Evolutionary conservation across 2,888 invertebrate species (phyloP).

Genomic region (Drosophila birchii): DNA sequence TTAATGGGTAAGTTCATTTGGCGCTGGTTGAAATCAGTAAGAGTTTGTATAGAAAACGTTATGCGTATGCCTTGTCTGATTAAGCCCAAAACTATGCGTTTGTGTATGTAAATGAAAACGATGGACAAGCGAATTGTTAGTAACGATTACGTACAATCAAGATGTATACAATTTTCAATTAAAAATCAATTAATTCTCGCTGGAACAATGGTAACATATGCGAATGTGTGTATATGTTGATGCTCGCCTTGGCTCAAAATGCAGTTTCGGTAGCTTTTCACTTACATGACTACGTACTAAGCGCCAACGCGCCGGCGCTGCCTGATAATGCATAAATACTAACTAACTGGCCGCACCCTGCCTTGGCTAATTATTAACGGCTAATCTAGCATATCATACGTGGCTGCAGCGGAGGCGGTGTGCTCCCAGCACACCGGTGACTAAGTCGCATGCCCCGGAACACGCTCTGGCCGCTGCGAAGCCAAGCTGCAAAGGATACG

Average conservation of each 20-base stretch:
- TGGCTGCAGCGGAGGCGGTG: constrained; percentile 52
- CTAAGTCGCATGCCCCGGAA: constrained; percentile 63
- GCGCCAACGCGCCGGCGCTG: constrained; percentile 37
- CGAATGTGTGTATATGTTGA: constrained; percentile 42
- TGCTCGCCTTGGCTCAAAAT: constrained; percentile 61
- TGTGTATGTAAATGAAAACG: constrained; percentile 28
- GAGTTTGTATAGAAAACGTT: constrained; percentile 59
- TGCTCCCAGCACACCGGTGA: constrained; percentile 60
- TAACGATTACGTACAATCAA: constrained; percentile 27
- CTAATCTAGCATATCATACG: constrained; percentile 49
- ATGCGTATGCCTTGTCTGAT: constrained; percentile 40
- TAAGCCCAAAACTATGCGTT: constrained; percentile 46
- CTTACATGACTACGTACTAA: constrained; percentile 61
- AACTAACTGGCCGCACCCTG: constrained; percentile 58
- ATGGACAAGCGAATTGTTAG: constrained; percentile 33
- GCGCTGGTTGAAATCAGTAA: constrained; percentile 71
- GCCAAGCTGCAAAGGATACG: constrained; percentile 25
- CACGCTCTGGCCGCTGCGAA: constrained; percentile 25
- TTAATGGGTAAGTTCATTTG: constrained; percentile 72
- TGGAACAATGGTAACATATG: constrained; percentile 58
- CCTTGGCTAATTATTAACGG: constrained; percentile 61
- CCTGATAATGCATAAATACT: constrained; percentile 58
- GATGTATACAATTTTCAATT: constrained; percentile 24
- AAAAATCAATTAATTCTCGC: constrained; percentile 48
- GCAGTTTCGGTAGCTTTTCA: constrained; percentile 68